A percentile compares a stretch with the other conserved stretches of the same genome.
These are phyloP conservation scores for Plagodis dolabraria DNA, from an alignment of 2,888 invertebrate species.

Conservation along the genomic window DNA sequence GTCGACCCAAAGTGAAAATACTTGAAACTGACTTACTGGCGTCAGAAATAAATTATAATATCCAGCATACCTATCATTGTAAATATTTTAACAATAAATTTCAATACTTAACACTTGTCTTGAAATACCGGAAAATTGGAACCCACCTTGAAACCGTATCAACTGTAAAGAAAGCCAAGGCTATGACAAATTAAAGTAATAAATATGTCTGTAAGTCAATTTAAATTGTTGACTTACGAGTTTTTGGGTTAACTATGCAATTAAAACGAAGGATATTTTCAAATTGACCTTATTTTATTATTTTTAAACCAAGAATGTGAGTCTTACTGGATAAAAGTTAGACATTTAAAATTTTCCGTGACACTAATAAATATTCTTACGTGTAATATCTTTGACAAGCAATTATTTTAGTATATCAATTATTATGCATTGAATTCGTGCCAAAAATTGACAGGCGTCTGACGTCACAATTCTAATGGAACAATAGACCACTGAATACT, in stretches of 20 bases:
- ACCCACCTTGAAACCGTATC: constrained; percentile 46
- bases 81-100: constrained; percentile 23
- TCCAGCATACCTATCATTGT: neutral
- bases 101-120: constrained; percentile 34
- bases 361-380: too few species aligned
- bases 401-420: too few species aligned
- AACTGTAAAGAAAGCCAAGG: constrained; percentile 58
- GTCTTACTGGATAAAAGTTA: too few species aligned
- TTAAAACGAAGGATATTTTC: constrained; percentile 13
- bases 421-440: neutral
- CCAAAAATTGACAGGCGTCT: constrained; percentile 28
- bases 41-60: neutral
- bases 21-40: neutral
- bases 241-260: constrained; percentile 14
- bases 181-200: constrained; percentile 48
- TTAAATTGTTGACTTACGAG: constrained; percentile 14
- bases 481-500: constrained; percentile 43
- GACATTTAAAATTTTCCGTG: too few species aligned
- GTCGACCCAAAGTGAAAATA: neutral
- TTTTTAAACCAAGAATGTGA: too few species aligned
- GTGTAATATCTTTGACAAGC: too few species aligned
- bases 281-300: neutral
- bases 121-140: constrained; percentile 54
- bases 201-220: constrained; percentile 26
- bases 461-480: constrained; percentile 37